phyloP scores from a whole-genome alignment of 1,140 invertebrate species.

The Hyles vespertilio region DNA sequence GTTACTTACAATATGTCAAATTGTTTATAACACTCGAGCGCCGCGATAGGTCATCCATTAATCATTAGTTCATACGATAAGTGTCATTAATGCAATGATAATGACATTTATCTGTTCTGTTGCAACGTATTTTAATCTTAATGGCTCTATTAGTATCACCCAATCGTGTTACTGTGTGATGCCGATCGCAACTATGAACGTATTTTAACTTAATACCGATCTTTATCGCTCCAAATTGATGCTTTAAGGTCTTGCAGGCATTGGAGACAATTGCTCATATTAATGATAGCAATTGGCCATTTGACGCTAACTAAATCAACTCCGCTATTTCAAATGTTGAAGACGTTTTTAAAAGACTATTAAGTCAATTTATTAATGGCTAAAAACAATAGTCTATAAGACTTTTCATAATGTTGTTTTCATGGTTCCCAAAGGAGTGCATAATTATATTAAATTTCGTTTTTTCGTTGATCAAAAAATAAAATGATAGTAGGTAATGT shows the following conservation, averaged over 20 bases:
- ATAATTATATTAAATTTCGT: not conserved
- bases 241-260: not conserved
- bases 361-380: not conserved
- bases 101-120: conserved; percentile 16
- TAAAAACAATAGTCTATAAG: no score
- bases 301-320: no score
- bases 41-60: conserved; percentile 4
- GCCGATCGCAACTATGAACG: conserved; percentile 1
- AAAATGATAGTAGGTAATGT: no score
- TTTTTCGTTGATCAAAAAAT: no score
- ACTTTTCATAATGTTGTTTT: not conserved
- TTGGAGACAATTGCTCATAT: no score
- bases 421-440: not conserved
- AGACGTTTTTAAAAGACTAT: not conserved
- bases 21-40: conserved; percentile 5
- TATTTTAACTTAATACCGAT: conserved; percentile 6
- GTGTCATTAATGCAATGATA: conserved; percentile 17
- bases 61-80: conserved; percentile 9
- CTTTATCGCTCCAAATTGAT: conserved; percentile 4
- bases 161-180: conserved; percentile 3
- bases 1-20: not conserved
- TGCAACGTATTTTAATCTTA: conserved; percentile 17
- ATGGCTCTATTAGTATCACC: conserved; percentile 21
- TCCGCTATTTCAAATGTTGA: no score
- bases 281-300: no score